Evolutionary conservation across 2,888 invertebrate species (phyloP).

Genomic region (Megastigmus dorsalis): DNA sequence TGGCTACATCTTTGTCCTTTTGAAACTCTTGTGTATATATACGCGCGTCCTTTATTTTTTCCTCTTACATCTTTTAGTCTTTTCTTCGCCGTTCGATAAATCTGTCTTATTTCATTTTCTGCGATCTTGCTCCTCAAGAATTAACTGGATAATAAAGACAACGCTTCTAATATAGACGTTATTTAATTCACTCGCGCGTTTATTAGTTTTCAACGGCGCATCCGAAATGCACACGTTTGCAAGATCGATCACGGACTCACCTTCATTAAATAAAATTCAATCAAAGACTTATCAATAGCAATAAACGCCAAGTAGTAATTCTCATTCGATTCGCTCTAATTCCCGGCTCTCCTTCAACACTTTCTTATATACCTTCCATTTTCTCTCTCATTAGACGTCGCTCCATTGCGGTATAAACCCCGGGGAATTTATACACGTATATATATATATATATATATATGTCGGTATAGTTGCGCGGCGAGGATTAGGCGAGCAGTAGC

Average conservation of each 20-base stretch:
- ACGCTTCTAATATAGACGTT: too few relatives aligned
- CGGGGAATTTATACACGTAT: conserved; percentile 15
- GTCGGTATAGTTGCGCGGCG: neutral
- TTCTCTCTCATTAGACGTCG: conserved; percentile 31
- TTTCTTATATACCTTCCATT: conserved; percentile 22
- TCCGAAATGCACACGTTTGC: too few relatives aligned
- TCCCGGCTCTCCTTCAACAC: neutral
- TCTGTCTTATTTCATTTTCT: neutral
- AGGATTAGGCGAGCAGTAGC: neutral
- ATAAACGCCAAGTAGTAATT: too few relatives aligned
- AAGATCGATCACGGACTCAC: too few relatives aligned
- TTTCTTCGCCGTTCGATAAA: neutral
- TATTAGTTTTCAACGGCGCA: too few relatives aligned
- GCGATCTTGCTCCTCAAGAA: too few relatives aligned
- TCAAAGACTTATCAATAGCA: too few relatives aligned
- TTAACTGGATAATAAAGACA: too few relatives aligned
- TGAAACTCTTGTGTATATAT: conserved; percentile 1
- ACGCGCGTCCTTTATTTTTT: neutral
- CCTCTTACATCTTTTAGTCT: neutral
- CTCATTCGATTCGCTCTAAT: neutral
- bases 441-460: too few relatives aligned
- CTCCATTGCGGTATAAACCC: neutral
- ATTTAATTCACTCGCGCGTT: too few relatives aligned
- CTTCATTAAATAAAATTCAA: too few relatives aligned
- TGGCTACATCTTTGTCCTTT: neutral